phyloP scores from a whole-genome alignment of 2,888 invertebrate genomes.

The Malthinus seriepunctatus region DNA sequence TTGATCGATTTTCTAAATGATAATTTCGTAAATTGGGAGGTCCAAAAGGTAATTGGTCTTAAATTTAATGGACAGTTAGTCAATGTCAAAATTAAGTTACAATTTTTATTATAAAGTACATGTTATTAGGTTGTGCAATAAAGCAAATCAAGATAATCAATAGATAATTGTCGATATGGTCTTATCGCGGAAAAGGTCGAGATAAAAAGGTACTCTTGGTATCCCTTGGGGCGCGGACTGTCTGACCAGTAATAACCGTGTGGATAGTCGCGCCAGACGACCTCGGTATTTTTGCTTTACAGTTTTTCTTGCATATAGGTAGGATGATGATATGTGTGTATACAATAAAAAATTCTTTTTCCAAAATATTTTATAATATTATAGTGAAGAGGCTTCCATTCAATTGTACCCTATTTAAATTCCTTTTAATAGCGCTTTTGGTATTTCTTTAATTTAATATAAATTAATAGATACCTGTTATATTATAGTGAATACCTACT shows the following conservation, averaged over 20 bases:
- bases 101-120: not conserved
- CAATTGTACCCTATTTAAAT: not conserved
- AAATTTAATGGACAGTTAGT: too few species aligned
- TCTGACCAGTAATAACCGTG: conserved; percentile 40
- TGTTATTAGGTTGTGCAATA: conserved; percentile 7
- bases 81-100: too few species aligned
- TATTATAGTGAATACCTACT: too few species aligned
- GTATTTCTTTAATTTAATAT: not conserved
- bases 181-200: conserved; percentile 34
- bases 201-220: conserved; percentile 34
- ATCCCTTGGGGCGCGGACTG: conserved; percentile 41
- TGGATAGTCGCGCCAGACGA: conserved; percentile 36
- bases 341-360: too few species aligned
- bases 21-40: too few species aligned
- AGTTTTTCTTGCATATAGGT: not conserved
- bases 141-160: conserved; percentile 26
- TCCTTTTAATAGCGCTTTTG: not conserved
- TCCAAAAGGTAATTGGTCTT: too few species aligned
- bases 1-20: too few species aligned
- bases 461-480: conserved; percentile 1
- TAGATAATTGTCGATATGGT: conserved; percentile 33
- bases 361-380: too few species aligned
- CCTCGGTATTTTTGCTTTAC: conserved; percentile 19
- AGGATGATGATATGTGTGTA: not conserved
- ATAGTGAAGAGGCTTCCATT: too few species aligned